Evolutionary conservation across 2,113 vertebrate species (phyloP), one percentile per base, ranked within the genome.

Genomic region (Panurus biarmicus): DNA sequence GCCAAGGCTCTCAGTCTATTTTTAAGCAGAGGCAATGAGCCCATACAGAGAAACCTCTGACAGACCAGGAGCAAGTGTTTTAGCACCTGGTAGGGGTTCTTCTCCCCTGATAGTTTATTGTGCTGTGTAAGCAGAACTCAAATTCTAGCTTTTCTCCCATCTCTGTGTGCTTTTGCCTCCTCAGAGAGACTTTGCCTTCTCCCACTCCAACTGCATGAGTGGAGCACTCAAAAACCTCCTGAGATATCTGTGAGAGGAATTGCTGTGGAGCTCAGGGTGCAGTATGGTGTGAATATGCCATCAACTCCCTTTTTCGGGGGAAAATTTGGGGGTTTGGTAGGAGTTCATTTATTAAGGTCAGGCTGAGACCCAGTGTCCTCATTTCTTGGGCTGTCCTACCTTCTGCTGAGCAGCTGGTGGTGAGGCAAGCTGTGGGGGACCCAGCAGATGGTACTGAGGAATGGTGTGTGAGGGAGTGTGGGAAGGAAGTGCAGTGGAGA

Each of bases 331-430:
- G n/a, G 4, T 21, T 88, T 11, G 3, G 24, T 3, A 14, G 29
- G 38, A 26, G 28, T 3, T 5, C 10, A 8, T 31, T 62, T 50
- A 38, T 85, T 71, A 91, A 81, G 69, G 51, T 76, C 62, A 85
- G 47, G 42, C 66, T 91, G 57, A 85, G 81, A 53, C 53, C 23
- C 38, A n/a, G 38, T 72, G 85, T 75, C 73, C 90, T 62, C 22
- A 5, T 89, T 91, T 67, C 36, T 57, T 23, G 87, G 78, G 82
- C 62, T 93, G 66, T 71, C 44, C 73, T 89, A 56, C 87, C 89
- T 93, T 95, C 87, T 91, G 89, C 73, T 78, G 14, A 78, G 77
- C 87, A 93, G 84, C 87, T 93, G 87, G 77, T 93, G 89, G 67
- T 10, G 61, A 93, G 54, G 33, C 53, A 95, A 48, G 10, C 58